Evolutionary conservation across 2,113 vertebrate genomes (phyloP), one percentile per base, ranked within the genome.

Genomic region (Zosterops pallidus): DNA sequence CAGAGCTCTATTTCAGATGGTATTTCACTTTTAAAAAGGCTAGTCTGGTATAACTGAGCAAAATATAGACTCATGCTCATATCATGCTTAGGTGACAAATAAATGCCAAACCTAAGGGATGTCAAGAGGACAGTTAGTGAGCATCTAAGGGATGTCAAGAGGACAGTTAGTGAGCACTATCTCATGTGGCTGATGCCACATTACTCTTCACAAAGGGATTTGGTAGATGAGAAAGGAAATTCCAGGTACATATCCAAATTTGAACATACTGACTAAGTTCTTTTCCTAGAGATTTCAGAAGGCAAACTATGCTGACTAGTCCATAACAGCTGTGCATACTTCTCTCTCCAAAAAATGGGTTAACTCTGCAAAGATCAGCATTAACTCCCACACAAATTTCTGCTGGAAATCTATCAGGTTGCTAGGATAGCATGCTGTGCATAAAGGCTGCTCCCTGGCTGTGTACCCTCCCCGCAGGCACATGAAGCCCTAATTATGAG

Each of bases 321-420:
- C 67, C 28, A 31, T 42, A 91, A 60, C 55, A 94, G 78, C 70
- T 91, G 57, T 41, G 82, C 33, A 31, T 41, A 59, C 28, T 78
- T 94, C 14, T 64, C 19, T 89, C 50, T 81, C 69, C n/a, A 90
- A 88, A 95, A 95, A 90, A 95, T 29, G 80, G 53, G 94, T 96
- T 97, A 94, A 95, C 67, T 70, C 56, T 87, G 70, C 65, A 90
- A 92, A 96, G 94, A 94, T 94, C 92, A 97, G 75, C 80, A 88
- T 87, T 95, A 92, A 74, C 91, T 95, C 94, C 94, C 95, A 95
- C 92, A 93, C 91, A 93, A 59, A 85, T 90, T 95, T 94, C 91
- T 96, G 85, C 83, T 97, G 94, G 92, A 96, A 97, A 80, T 89
- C 83, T 93, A 68, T 95, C 94, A 87, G 88, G 94, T 96, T 97